Percentiles rank a stretch among this genome's conserved stretches.
These are phyloP conservation scores for Corvus hawaiiensis DNA, from an alignment of 2,113 vertebrate genomes.

Conservation along the genomic window DNA sequence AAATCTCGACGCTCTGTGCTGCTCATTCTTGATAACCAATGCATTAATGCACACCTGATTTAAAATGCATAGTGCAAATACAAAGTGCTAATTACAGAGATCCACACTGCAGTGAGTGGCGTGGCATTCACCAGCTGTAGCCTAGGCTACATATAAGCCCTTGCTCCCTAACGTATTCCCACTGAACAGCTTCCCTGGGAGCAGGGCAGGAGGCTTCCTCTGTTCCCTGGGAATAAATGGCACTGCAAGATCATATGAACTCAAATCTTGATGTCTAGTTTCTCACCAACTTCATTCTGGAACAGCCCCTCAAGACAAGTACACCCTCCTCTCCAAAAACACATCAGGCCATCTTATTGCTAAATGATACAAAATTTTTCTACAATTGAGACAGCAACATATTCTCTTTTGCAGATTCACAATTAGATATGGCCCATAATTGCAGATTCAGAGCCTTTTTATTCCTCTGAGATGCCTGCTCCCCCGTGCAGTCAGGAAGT, in stretches of 20 bases:
- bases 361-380: background rate
- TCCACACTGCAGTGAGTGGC: background rate
- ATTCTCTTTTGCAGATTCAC: background rate
- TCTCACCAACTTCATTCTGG: background rate
- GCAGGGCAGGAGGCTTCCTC: fast-evolving
- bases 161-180: background rate
- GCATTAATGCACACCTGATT: background rate
- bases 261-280: background rate
- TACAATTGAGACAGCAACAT: background rate
- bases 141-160: background rate
- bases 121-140: background rate
- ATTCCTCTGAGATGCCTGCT: background rate
- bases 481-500: fast-evolving
- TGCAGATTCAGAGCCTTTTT: background rate
- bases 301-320: background rate
- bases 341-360: background rate
- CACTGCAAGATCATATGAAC: background rate
- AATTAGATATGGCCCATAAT: background rate
- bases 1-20: background rate
- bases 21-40: background rate
- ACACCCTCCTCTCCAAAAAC: background rate
- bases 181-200: fast-evolving
- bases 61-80: background rate
- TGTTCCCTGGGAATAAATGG: background rate
- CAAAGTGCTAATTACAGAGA: background rate